A percentile compares a stretch with the other conserved stretches of the same genome.
phyloP scores from a whole-genome alignment of 2,797 vertebrate genomes.

The Simalia tracyae region DNA sequence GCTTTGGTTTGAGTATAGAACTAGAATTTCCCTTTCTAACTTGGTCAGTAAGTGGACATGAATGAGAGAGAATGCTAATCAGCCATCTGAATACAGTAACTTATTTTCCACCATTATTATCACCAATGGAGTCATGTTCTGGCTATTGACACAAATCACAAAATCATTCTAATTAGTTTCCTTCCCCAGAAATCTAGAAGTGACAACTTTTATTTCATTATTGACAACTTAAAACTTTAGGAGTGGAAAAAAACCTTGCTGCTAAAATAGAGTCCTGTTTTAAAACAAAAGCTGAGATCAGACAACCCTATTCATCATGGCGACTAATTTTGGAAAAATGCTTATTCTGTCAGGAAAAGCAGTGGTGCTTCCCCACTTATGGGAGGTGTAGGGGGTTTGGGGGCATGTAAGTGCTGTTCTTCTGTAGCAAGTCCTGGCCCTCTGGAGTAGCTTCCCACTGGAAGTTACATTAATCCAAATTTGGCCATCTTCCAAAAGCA shows the following conservation, averaged over 20 bases:
- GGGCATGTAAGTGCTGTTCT: not conserved
- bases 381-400: not conserved
- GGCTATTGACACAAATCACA: not conserved
- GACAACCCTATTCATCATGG: not conserved
- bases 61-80: not conserved
- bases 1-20: not conserved
- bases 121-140: not conserved
- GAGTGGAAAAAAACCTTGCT: not conserved
- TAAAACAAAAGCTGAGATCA: conserved; percentile 4
- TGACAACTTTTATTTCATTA: not conserved
- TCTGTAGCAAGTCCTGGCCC: not conserved
- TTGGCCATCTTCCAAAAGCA: not conserved
- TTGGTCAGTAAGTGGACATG: not conserved
- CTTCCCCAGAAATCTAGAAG: not conserved
- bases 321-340: not conserved
- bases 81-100: not conserved
- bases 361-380: not conserved
- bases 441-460: not conserved
- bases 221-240: not conserved
- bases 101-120: not conserved
- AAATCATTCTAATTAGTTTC: not conserved
- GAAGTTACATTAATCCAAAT: not conserved
- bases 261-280: not conserved
- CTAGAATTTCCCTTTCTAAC: not conserved
- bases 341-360: not conserved